phyloP scores from a whole-genome alignment of 1,140 invertebrate genomes.

The Hormaphis cornu region DNA sequence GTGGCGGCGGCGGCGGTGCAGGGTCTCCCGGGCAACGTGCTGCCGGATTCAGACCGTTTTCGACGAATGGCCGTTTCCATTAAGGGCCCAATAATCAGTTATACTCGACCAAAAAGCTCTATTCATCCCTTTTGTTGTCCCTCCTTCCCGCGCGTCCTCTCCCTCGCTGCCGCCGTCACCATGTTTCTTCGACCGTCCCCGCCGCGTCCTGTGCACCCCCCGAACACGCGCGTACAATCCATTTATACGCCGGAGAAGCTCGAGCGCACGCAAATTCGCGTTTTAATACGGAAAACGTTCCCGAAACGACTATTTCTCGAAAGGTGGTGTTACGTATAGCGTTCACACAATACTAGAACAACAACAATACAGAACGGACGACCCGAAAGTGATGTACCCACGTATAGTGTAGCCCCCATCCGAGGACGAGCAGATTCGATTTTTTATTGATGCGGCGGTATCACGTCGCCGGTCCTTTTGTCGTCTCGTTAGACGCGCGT shows the following conservation, averaged over 20 bases:
- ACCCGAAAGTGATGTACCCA: not conserved
- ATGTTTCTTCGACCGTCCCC: too few relatives aligned
- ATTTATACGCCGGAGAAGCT: not conserved
- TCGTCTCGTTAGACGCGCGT: too few relatives aligned
- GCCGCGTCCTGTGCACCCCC: too few relatives aligned
- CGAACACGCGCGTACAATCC: not conserved
- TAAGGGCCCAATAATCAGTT: conserved; percentile 31
- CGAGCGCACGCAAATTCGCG: not conserved
- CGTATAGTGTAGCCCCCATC: not conserved
- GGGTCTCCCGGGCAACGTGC: conserved; percentile 29
- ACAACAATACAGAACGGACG: not conserved
- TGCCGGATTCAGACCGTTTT: conserved; percentile 26
- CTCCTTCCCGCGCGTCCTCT: not conserved
- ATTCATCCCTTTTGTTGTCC: conserved; percentile 26
- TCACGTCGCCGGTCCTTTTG: too few relatives aligned
- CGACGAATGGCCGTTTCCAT: conserved; percentile 31
- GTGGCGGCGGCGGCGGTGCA: not conserved
- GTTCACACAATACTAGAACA: not conserved
- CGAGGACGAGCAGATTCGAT: too few relatives aligned
- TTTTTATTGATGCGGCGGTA: too few relatives aligned
- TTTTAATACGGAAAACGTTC: conserved; percentile 6
- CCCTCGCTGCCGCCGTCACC: too few relatives aligned
- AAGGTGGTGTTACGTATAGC: too few relatives aligned
- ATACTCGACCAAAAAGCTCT: conserved; percentile 28
- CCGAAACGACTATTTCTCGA: not conserved